Percentiles rank a stretch among this genome's conserved stretches.
These are phyloP conservation scores for Lamprotornis superbus DNA, from an alignment of 2,113 vertebrate species.

Conservation along the genomic window DNA sequence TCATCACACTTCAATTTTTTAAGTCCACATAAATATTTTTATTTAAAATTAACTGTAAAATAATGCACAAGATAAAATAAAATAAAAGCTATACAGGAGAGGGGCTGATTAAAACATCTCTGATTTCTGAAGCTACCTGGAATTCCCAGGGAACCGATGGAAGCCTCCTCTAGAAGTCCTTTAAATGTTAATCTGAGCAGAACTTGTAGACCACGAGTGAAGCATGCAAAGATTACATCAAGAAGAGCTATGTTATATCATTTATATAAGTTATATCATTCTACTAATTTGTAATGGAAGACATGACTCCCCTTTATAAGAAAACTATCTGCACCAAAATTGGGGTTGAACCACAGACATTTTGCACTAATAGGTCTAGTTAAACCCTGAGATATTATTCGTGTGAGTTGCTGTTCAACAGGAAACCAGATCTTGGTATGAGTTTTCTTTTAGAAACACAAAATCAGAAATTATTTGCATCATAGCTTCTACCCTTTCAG, in stretches of 20 bases:
- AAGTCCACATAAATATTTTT: background rate
- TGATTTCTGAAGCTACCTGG: background rate
- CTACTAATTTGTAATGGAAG: background rate
- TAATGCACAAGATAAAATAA: background rate
- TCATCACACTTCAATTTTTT: background rate
- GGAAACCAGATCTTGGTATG: background rate
- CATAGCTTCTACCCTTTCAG: background rate
- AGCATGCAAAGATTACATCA: background rate
- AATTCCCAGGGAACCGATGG: background rate
- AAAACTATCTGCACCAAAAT: background rate
- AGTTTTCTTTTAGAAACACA: background rate
- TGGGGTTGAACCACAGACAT: background rate
- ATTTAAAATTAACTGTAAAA: background rate
- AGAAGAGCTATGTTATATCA: background rate
- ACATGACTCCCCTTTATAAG: background rate
- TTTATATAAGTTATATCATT: background rate
- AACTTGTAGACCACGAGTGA: rapidly evolving
- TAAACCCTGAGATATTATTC: background rate
- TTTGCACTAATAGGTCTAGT: background rate
- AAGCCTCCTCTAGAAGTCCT: background rate
- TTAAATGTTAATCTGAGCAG: background rate
- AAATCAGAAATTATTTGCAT: background rate
- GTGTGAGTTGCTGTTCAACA: background rate
- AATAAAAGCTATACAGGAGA: background rate
- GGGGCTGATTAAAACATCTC: background rate